phyloP scores from a whole-genome alignment of 2,113 vertebrate genomes.

The Sinocyclocheilus grahami region DNA sequence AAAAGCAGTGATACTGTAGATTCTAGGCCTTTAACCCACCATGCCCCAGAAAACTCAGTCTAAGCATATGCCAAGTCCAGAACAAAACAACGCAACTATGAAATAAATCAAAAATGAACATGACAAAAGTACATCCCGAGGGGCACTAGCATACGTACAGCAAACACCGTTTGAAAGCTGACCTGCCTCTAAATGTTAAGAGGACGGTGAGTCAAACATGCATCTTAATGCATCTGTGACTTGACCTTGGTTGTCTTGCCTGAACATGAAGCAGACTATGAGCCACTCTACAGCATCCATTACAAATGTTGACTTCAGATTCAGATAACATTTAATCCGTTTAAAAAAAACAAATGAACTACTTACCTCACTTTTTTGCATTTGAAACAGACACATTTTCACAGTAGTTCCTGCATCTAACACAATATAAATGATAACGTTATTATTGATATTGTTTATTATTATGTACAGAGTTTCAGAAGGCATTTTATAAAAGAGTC shows the following conservation, averaged over 20 bases:
- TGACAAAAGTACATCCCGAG: neutral
- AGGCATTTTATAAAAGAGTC: conserved; percentile 9
- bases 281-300: neutral
- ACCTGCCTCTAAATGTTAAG: conserved; percentile 33
- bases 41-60: neutral
- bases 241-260: conserved; percentile 54
- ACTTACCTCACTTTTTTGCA: neutral
- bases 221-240: neutral
- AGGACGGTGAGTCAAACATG: neutral
- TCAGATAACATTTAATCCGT: neutral
- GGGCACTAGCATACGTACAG: neutral
- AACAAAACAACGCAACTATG: neutral
- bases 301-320: neutral
- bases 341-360: neutral
- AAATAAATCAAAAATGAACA: neutral
- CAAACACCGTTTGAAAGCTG: neutral
- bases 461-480: neutral
- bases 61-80: neutral
- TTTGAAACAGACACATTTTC: neutral
- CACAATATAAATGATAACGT: conserved; percentile 54
- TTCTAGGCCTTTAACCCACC: too few species aligned
- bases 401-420: conserved; percentile 57
- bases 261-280: conserved; percentile 61
- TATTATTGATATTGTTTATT: too few species aligned
- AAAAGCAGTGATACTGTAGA: neutral